These are phyloP conservation scores for Cryptomyrus ogoouensis DNA, from an alignment of 2,113 vertebrate genomes.

Conservation along the genomic window DNA sequence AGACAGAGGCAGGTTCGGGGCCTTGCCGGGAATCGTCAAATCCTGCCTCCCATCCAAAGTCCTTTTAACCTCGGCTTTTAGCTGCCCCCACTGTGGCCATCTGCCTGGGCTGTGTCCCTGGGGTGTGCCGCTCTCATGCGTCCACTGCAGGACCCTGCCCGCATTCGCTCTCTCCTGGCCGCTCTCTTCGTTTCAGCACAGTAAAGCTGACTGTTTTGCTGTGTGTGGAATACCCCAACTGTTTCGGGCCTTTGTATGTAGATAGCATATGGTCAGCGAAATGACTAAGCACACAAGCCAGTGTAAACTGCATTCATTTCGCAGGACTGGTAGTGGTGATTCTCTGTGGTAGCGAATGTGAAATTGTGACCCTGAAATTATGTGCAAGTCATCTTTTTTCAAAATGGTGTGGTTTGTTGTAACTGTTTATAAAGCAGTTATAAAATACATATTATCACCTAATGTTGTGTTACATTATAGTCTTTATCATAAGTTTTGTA, in stretches of 20 bases:
- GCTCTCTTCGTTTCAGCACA: neutral
- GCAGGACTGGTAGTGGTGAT: neutral
- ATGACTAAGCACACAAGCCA: neutral
- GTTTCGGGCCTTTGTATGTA: neutral
- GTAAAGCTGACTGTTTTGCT: neutral
- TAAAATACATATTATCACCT: neutral
- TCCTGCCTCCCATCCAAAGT: neutral
- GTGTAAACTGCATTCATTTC: neutral
- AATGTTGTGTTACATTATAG: neutral
- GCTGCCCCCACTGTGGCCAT: conserved; percentile 20
- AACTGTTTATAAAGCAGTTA: neutral
- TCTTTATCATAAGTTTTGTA: neutral
- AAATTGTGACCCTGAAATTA: neutral
- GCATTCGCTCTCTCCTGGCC: neutral
- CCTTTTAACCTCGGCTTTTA: conserved; percentile 23
- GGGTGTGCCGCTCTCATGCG: neutral
- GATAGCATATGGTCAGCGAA: neutral
- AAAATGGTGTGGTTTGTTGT: neutral
- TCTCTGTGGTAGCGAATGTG: neutral
- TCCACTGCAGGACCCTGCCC: neutral
- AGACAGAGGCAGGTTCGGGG: neutral
- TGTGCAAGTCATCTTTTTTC: neutral
- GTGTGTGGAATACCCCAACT: neutral
- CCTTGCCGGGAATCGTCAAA: neutral
- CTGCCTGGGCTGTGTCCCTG: conserved; percentile 11